Evolutionary conservation across 2,797 vertebrate genomes (phyloP).

Genomic region (Acanthurus leucopareius): DNA sequence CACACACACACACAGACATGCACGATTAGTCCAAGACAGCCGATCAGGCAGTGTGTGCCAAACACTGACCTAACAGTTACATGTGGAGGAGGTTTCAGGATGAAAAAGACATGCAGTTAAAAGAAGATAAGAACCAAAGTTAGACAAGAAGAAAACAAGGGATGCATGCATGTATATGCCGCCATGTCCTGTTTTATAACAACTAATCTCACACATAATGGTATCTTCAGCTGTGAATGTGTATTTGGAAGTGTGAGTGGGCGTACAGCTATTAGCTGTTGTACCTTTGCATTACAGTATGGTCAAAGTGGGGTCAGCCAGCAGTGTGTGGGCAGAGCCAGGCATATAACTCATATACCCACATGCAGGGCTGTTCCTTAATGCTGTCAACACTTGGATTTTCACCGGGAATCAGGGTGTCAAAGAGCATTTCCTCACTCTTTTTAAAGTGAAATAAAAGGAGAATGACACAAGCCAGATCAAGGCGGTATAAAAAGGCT

Average conservation of each 20-base stretch:
- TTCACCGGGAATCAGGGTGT: constrained; percentile 19
- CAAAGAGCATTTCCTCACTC: constrained; percentile 38
- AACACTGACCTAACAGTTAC: constrained; percentile 35
- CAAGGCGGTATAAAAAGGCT: constrained; percentile 10
- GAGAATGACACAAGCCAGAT: constrained; percentile 19
- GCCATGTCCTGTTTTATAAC: constrained; percentile 22
- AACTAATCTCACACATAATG: constrained; percentile 30
- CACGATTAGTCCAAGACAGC: constrained; percentile 16
- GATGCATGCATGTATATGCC: neutral
- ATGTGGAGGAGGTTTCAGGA: constrained; percentile 9
- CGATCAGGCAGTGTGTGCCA: neutral
- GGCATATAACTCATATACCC: constrained; percentile 36
- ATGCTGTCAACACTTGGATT: constrained; percentile 33
- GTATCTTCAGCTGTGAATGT: constrained; percentile 19
- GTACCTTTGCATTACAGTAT: constrained; percentile 22
- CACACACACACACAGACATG: neutral
- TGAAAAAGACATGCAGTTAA: constrained; percentile 1
- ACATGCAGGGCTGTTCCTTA: constrained; percentile 12
- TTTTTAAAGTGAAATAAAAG: constrained; percentile 18
- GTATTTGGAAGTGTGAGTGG: constrained; percentile 27
- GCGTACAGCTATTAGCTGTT: constrained; percentile 22
- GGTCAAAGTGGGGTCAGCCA: constrained; percentile 55
- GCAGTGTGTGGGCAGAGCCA: constrained; percentile 35
- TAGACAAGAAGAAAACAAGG: neutral
- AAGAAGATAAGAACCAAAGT: constrained; percentile 7